These are phyloP conservation scores for Tetheella fluctuosa DNA, from an alignment of 2,888 invertebrate species.

Conservation along the genomic window DNA sequence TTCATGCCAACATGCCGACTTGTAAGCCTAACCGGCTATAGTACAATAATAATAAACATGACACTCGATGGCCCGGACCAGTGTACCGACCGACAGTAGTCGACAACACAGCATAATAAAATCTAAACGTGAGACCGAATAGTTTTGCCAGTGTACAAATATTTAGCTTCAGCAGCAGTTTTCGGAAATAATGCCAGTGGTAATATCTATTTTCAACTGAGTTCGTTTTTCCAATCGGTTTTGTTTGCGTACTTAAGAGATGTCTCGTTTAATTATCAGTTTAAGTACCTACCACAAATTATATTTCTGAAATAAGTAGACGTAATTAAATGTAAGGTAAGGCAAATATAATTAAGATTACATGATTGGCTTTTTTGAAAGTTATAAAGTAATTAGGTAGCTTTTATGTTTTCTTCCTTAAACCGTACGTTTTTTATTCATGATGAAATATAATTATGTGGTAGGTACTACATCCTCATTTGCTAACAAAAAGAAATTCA, in stretches of 20 bases:
- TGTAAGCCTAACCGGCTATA: constrained; percentile 6
- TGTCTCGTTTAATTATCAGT: no score
- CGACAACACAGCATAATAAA: neutral
- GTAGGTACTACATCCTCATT: no score
- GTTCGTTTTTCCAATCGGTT: neutral
- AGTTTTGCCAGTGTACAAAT: constrained; percentile 4
- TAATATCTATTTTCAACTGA: neutral
- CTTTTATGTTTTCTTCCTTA: no score
- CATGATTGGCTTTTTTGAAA: no score
- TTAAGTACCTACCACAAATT: no score
- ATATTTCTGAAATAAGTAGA: no score
- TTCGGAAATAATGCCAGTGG: neutral
- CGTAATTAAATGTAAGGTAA: no score
- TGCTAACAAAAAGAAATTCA: no score
- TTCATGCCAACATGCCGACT: neutral
- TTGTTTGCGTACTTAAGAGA: neutral
- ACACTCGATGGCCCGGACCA: constrained; percentile 5
- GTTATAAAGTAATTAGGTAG: no score
- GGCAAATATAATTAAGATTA: no score
- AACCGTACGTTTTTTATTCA: no score
- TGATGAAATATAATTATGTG: no score
- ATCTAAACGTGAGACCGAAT: neutral
- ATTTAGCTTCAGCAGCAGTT: constrained; percentile 6
- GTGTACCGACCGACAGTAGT: neutral
- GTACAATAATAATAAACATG: constrained; percentile 12